phyloP scores from a whole-genome alignment of 2,888 invertebrate genomes.

The Crioceris asparagi region DNA sequence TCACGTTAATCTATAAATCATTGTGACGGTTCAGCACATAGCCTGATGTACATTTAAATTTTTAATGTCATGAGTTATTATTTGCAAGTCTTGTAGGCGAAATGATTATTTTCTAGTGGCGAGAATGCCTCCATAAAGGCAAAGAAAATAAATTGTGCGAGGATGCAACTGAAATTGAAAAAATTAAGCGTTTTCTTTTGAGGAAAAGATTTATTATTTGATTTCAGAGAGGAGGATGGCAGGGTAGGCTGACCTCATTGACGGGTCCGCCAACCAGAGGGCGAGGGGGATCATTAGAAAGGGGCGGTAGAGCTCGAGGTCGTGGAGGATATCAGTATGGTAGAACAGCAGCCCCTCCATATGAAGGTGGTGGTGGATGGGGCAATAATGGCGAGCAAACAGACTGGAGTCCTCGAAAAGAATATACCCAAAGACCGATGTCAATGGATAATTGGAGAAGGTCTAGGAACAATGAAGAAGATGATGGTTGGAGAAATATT shows the following conservation, averaged over 20 bases:
- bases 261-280: slow-evolving; percentile 32
- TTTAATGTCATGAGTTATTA: slow-evolving; percentile 1
- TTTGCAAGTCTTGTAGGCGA: slow-evolving; percentile 13
- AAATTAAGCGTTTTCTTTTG: too few relatives aligned
- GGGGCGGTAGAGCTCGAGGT: slow-evolving; percentile 32
- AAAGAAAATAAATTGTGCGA: too few relatives aligned
- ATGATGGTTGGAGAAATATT: slow-evolving; percentile 37
- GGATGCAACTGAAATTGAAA: too few relatives aligned
- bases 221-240: slow-evolving; percentile 43
- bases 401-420: slow-evolving; percentile 51
- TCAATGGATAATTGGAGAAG: slow-evolving; percentile 42
- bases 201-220: too few relatives aligned
- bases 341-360: slow-evolving; percentile 24
- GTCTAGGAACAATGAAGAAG: slow-evolving; percentile 35
- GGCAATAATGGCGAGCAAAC: slow-evolving; percentile 40
- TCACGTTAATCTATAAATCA: too few relatives aligned
- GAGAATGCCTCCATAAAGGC: too few relatives aligned
- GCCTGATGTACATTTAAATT: too few relatives aligned
- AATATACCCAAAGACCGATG: slow-evolving; percentile 38
- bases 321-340: slow-evolving; percentile 33
- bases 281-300: slow-evolving; percentile 41
- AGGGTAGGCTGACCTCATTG: slow-evolving; percentile 35
- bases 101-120: too few relatives aligned
- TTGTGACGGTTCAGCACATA: too few relatives aligned
- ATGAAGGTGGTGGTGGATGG: slow-evolving; percentile 36